These are phyloP conservation scores for Rhincodon typus DNA, from an alignment of 2,797 vertebrate genomes.

Conservation along the genomic window DNA sequence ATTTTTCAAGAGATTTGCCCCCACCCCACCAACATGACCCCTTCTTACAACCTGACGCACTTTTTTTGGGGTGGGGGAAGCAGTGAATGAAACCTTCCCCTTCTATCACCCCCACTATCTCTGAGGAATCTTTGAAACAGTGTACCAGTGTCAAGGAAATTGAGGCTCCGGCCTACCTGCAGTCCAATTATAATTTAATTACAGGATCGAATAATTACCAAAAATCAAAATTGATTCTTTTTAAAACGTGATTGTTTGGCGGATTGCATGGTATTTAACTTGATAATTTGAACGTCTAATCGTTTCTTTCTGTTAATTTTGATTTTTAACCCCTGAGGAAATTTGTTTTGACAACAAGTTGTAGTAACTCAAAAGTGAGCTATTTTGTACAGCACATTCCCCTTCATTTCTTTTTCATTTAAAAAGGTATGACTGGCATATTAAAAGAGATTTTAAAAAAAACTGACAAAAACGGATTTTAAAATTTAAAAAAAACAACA, in stretches of 20 bases:
- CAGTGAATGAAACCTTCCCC: not conserved
- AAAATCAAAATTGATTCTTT: not conserved
- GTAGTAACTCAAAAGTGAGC: not conserved
- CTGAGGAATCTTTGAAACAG: not conserved
- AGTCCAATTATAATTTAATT: constrained; percentile 51
- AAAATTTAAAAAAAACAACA: not conserved
- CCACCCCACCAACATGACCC: not conserved
- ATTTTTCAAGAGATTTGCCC: constrained; percentile 22
- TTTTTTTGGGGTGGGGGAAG: too few relatives aligned
- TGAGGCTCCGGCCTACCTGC: constrained; percentile 54
- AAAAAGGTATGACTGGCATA: not conserved
- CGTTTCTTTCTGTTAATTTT: not conserved
- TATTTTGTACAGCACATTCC: not conserved
- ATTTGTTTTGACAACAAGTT: not conserved
- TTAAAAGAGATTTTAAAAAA: not conserved
- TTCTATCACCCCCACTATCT: not conserved
- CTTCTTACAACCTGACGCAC: not conserved
- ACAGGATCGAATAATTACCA: not conserved
- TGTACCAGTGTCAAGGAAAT: not conserved
- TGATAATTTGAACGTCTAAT: not conserved
- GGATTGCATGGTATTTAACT: not conserved
- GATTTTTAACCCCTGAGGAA: not conserved
- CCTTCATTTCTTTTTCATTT: not conserved
- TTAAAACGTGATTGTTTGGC: not conserved
- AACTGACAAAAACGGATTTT: too few relatives aligned